A percentile compares a stretch with the other conserved stretches of the same genome.
These are phyloP conservation scores for Blera fallax DNA, from an alignment of 2,888 invertebrate species.

Conservation along the genomic window DNA sequence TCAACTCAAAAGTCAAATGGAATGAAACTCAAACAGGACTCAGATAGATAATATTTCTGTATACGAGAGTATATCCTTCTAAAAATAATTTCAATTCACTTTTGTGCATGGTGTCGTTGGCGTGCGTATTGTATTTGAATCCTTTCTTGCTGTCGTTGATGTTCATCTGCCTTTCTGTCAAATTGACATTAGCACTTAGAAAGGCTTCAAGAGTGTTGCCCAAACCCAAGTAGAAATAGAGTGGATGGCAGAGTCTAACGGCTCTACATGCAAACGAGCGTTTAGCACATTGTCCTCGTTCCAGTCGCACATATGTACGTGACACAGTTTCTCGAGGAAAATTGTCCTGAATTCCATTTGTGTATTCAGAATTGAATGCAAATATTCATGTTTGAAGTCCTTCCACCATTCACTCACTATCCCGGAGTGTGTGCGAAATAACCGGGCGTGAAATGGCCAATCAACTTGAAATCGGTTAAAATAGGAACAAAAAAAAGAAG, in stretches of 20 bases:
- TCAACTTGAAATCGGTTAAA: slow-evolving; percentile 55
- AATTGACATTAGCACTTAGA: slow-evolving; percentile 58
- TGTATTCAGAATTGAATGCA: slow-evolving; percentile 58
- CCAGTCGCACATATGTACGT: slow-evolving; percentile 11
- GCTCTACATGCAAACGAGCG: neutral
- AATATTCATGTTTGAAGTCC: slow-evolving; percentile 57
- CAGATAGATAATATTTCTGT: slow-evolving; percentile 34
- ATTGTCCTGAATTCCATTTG: slow-evolving; percentile 50
- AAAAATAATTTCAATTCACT: slow-evolving; percentile 56
- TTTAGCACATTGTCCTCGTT: neutral
- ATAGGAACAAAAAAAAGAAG: neutral
- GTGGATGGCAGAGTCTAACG: neutral
- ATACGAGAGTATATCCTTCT: neutral
- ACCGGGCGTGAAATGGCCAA: slow-evolving; percentile 69
- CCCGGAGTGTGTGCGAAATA: slow-evolving; percentile 37
- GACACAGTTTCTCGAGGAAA: slow-evolving; percentile 45
- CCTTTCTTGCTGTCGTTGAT: slow-evolving; percentile 21
- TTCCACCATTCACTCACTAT: neutral
- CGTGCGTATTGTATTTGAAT: slow-evolving; percentile 9
- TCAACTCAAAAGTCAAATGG: slow-evolving; percentile 32
- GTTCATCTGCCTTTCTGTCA: slow-evolving; percentile 41
- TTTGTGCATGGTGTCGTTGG: slow-evolving; percentile 2
- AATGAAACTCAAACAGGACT: slow-evolving; percentile 26
- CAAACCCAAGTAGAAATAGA: neutral
- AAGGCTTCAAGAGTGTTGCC: slow-evolving; percentile 24